Conservation (phyloP, 2,888 invertebrate species). For the Conchocele bisecta region DNA sequence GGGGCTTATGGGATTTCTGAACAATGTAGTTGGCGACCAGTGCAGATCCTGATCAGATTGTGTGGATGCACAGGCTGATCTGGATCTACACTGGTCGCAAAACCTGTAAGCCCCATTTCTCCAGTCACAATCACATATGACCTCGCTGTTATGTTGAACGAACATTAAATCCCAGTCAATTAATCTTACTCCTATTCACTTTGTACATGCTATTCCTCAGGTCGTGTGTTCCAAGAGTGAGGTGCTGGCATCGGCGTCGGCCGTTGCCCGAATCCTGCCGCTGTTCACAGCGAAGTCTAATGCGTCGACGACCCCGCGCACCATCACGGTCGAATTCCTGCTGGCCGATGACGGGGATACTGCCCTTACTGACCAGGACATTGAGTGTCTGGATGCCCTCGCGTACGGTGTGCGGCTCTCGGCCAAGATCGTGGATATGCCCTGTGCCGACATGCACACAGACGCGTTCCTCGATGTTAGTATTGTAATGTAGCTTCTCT, state of each 20-base stretch:
- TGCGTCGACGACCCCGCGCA: constrained; percentile 53
- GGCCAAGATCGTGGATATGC: constrained; percentile 92
- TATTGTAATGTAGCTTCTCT: background rate
- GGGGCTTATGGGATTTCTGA: no score
- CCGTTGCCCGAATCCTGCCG: constrained; percentile 91
- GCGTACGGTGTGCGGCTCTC: constrained; percentile 87
- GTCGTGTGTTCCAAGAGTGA: constrained; percentile 91
- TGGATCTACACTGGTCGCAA: no score
- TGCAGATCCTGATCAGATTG: no score
- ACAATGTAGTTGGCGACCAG: no score
- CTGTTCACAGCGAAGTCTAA: constrained; percentile 86
- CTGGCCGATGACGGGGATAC: constrained; percentile 84
- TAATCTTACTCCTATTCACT: no score
- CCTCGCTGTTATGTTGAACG: no score
- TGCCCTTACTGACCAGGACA: constrained; percentile 73
- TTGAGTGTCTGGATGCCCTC: constrained; percentile 77
- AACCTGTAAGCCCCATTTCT: no score
- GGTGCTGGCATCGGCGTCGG: constrained; percentile 90
- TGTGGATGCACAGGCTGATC: no score
- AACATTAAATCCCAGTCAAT: no score
- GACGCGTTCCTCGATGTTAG: constrained; percentile 89
- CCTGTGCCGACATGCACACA: constrained; percentile 93
- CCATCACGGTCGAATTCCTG: constrained; percentile 83
- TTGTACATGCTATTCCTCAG: no score
- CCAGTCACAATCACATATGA: no score